Evolutionary conservation across 2,888 invertebrate genomes (phyloP).

Genomic region (Strigamia crassipes): DNA sequence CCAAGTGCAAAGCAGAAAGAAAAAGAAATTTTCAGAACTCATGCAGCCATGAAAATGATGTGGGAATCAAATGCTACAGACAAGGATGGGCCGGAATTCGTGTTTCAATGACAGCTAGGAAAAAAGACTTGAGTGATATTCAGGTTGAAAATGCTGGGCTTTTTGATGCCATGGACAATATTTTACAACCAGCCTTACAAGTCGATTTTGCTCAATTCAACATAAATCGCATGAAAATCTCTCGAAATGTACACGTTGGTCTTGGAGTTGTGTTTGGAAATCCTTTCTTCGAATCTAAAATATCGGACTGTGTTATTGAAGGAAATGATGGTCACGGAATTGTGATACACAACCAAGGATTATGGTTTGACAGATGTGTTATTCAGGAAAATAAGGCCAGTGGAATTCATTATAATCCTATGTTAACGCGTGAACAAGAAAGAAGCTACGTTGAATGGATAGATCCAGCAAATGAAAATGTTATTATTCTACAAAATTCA

Average conservation of each 20-base stretch:
- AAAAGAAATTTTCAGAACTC: constrained; percentile 82
- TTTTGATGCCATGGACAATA: constrained; percentile 85
- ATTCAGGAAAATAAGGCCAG: constrained; percentile 83
- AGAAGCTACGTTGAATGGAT: constrained; percentile 94
- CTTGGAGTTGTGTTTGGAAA: constrained; percentile 93
- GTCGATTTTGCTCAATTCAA: constrained; percentile 67
- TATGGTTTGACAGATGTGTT: constrained; percentile 66
- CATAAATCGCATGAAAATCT: constrained; percentile 65
- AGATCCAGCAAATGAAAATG: constrained; percentile 55
- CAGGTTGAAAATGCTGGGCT: constrained; percentile 91
- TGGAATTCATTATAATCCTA: constrained; percentile 91
- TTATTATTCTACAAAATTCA: background rate
- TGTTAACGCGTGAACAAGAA: constrained; percentile 79
- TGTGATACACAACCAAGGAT: constrained; percentile 83
- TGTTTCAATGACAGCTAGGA: constrained; percentile 83
- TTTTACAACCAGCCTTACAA: constrained; percentile 86
- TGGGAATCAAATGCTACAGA: constrained; percentile 85
- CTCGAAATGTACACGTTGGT: constrained; percentile 89
- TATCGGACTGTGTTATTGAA: constrained; percentile 81
- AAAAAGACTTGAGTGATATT: constrained; percentile 83
- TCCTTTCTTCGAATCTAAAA: constrained; percentile 77
- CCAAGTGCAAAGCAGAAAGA: constrained; percentile 73
- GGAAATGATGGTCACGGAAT: constrained; percentile 87
- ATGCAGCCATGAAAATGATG: constrained; percentile 82
- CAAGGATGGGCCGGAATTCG: constrained; percentile 93